phyloP scores from a whole-genome alignment of 1,140 invertebrate genomes.

The Drosophila punjabiensis region DNA sequence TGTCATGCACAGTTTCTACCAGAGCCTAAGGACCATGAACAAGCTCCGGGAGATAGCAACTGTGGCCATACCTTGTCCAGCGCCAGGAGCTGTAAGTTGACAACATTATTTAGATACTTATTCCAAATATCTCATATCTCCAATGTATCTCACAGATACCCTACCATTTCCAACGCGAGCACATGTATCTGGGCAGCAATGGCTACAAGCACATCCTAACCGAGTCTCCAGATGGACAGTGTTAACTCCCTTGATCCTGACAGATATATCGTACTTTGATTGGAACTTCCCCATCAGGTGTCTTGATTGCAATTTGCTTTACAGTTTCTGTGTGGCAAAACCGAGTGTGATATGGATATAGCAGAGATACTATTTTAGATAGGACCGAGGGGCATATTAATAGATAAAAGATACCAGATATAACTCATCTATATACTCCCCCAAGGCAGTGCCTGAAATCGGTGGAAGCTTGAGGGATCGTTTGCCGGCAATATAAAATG shows the following conservation, averaged over 20 bases:
- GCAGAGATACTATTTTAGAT: constrained; percentile 57
- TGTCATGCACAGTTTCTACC: constrained; percentile 80
- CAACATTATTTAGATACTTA: fast-evolving
- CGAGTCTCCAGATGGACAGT: constrained; percentile 80
- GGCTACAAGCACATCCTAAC: constrained; percentile 84
- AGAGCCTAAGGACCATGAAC: constrained; percentile 78
- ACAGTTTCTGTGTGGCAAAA: constrained; percentile 29
- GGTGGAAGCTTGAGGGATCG: not conserved
- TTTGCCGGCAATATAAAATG: constrained; percentile 27
- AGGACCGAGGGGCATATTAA: constrained; percentile 46
- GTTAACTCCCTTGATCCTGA: constrained; percentile 23
- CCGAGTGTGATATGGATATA: constrained; percentile 52
- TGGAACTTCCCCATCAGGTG: constrained; percentile 35
- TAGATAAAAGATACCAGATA: not conserved
- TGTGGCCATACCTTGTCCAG: constrained; percentile 82
- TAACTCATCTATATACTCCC: constrained; percentile 41
- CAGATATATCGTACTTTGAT: not conserved
- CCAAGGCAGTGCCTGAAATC: constrained; percentile 22
- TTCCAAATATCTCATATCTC: not conserved
- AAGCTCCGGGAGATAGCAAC: constrained; percentile 83
- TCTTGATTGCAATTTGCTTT: constrained; percentile 38
- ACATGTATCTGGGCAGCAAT: constrained; percentile 84
- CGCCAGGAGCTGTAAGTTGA: constrained; percentile 74
- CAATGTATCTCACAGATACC: constrained; percentile 55
- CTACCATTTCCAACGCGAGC: constrained; percentile 80